Conservation (phyloP, 2,113 vertebrate species). For the Clarias batrachus region DNA sequence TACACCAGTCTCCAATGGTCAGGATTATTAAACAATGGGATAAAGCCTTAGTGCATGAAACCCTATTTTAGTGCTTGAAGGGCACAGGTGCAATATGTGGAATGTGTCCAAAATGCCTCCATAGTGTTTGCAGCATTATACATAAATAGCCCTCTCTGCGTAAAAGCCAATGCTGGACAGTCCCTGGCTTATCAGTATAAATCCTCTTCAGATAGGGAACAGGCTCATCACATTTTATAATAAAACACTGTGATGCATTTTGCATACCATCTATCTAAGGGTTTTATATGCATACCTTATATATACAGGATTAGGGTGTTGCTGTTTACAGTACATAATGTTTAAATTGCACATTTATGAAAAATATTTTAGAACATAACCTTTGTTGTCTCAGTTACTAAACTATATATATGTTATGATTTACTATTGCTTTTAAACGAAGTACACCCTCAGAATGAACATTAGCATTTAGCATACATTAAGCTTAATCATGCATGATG, state of each 20-base stretch:
- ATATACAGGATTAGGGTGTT: not conserved
- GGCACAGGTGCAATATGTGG: not conserved
- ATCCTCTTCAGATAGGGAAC: not conserved
- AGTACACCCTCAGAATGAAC: not conserved
- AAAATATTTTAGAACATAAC: not conserved
- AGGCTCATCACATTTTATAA: not conserved
- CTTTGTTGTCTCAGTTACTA: not conserved
- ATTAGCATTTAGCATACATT: not conserved
- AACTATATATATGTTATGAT: not conserved
- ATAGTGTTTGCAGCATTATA: not conserved
- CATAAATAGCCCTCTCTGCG: not conserved
- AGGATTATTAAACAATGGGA: not conserved
- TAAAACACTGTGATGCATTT: not conserved
- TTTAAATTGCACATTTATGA: not conserved
- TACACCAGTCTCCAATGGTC: not conserved
- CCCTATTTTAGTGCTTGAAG: not conserved
- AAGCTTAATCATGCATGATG: not conserved
- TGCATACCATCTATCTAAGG: not conserved
- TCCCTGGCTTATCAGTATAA: not conserved
- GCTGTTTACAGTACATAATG: not conserved
- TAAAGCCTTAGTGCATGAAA: not conserved
- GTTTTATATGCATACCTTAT: not conserved
- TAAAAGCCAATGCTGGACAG: not conserved
- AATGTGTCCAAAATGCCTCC: not conserved
- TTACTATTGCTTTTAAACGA: not conserved